Evolutionary conservation across 1,140 invertebrate species (phyloP), one percentile per base, ranked within the genome.

Genomic region (Xylocopa sonorina): DNA sequence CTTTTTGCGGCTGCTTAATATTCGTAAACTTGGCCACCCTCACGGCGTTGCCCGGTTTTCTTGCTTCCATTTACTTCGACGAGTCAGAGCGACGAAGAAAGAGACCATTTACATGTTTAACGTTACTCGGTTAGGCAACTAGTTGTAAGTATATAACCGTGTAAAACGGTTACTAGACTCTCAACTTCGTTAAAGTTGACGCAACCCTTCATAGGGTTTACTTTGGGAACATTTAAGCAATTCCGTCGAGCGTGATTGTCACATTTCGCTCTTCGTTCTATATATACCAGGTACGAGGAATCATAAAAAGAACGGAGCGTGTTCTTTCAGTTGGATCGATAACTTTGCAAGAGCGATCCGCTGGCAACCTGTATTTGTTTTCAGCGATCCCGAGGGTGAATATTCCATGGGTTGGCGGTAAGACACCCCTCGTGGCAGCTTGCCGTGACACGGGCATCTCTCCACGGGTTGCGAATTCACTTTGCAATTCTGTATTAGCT

Each of bases 401-500:
- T 77, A 58, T 50, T 57, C 53, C 74, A 14, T 12, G 43, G 9
- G 16, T n/a, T 16, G 5, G 12, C 14, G 24, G n/a, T n/a, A n/a
- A 7, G 12, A 2, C 27, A n/a, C 16, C 60, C 27, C 38, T 58
- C 10, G 41, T 27, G 75, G 24, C 66, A n/a, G n/a, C 24, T 29
- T 29, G 74, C 64, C 4, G 64, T 46, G 74, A 77, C 74, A n/a
- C 24, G 63, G 10, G 14, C 34, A 51, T 46, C 73, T 27, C 62
- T 14, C n/a, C 10, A 43, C 34, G 29, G 43, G 14, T 14, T 10
- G 53, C 10, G 41, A 67, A 60, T 57, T 55, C 48, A 27, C 53
- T 50, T 77, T 58, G 66, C 64, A n/a, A 60, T 77, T 69, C 24
- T 34, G 34, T 77, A 50, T 58, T 48, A 41, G 43, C 16, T 18